Conservation (phyloP, 2,113 vertebrate species). For the Thalassoma bifasciatum region DNA sequence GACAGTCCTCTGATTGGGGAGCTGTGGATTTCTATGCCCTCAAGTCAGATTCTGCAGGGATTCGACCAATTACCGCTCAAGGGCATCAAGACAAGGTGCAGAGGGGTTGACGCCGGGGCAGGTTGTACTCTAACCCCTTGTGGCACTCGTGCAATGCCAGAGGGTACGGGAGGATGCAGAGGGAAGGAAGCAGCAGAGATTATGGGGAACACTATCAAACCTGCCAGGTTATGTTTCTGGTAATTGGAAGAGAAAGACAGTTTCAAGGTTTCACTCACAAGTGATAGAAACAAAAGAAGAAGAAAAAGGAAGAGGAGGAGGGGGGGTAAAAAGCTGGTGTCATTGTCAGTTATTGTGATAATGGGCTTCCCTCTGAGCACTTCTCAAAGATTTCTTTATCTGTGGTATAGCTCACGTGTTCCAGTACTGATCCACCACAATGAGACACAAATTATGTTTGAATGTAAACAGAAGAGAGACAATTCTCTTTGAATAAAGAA, state of each 20-base stretch:
- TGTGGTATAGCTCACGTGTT: background rate
- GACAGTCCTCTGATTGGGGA: slow-evolving; percentile 77
- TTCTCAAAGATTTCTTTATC: background rate
- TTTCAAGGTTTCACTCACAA: slow-evolving; percentile 18
- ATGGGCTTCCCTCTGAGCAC: background rate
- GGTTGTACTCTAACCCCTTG: slow-evolving; percentile 65
- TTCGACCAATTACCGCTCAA: slow-evolving; percentile 81
- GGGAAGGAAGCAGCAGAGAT: slow-evolving; percentile 51
- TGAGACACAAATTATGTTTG: background rate
- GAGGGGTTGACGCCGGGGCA: slow-evolving; percentile 52
- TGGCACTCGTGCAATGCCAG: slow-evolving; percentile 45
- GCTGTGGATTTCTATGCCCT: slow-evolving; percentile 75
- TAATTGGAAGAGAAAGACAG: slow-evolving; percentile 59
- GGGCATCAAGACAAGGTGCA: slow-evolving; percentile 77
- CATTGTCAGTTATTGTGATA: slow-evolving; percentile 18
- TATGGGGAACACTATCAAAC: slow-evolving; percentile 51
- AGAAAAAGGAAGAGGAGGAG: slow-evolving; percentile 18
- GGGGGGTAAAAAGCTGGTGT: slow-evolving; percentile 26
- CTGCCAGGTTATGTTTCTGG: slow-evolving; percentile 53
- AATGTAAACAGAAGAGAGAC: too few species aligned
- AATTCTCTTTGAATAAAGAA: too few species aligned
- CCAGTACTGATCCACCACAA: background rate
- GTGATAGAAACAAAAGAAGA: slow-evolving; percentile 26
- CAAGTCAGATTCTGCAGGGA: slow-evolving; percentile 77
- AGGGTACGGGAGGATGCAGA: slow-evolving; percentile 57